Percentiles rank a stretch among this genome's conserved stretches.
These are phyloP conservation scores for Tyrophagus putrescentiae DNA, from an alignment of 1,140 invertebrate genomes.

Conservation along the genomic window DNA sequence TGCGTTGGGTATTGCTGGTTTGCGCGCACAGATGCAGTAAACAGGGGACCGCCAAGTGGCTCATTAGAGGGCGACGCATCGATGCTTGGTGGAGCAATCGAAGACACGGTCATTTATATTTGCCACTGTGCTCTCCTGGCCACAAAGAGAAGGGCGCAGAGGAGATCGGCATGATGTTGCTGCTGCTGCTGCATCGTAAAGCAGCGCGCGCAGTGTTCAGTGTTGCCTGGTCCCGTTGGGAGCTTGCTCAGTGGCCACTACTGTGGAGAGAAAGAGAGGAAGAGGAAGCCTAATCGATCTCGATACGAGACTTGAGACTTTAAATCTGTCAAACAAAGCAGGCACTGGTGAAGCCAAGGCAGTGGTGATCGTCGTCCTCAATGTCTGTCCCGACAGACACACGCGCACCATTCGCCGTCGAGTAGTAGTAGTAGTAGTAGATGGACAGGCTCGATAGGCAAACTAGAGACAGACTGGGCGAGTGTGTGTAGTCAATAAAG, in stretches of 20 bases:
- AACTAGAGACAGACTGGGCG: too few species aligned
- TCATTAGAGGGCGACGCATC: not conserved
- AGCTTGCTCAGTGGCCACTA: not conserved
- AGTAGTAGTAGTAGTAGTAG: too few species aligned
- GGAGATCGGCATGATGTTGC: not conserved
- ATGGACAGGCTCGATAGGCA: too few species aligned
- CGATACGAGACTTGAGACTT: not conserved
- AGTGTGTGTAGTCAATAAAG: too few species aligned
- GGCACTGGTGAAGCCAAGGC: too few species aligned
- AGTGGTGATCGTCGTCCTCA: too few species aligned
- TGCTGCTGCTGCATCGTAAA: not conserved
- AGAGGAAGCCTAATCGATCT: not conserved
- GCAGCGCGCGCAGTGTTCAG: not conserved
- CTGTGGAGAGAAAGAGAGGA: too few species aligned
- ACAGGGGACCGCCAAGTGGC: constrained; percentile 5
- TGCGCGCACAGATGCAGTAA: not conserved
- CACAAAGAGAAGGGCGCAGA: not conserved
- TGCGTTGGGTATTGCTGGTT: too few species aligned
- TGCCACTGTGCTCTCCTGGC: not conserved
- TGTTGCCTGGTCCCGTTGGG: constrained; percentile 10
- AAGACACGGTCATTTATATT: constrained; percentile 16
- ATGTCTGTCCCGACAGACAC: too few species aligned
- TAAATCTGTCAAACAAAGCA: constrained; percentile 8
- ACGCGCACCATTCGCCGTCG: too few species aligned
- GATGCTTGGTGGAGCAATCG: not conserved